A percentile compares a stretch with the other conserved stretches of the same genome.
Evolutionary conservation across 2,113 vertebrate genomes (phyloP).

Genomic region (Columba livia): DNA sequence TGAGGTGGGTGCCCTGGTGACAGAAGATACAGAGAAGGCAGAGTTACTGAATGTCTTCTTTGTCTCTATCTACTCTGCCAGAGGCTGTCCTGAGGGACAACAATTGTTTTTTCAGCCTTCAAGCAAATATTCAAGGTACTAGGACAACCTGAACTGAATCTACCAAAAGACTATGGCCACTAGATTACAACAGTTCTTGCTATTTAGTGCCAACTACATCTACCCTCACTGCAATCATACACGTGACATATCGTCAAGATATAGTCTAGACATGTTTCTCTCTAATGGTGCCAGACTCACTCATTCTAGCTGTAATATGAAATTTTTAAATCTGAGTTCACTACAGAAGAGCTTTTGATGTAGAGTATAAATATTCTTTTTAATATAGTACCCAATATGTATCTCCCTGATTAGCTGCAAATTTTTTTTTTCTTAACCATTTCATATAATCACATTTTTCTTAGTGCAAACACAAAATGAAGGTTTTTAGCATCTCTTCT

Average conservation of each 20-base stretch:
- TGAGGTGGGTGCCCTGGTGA: too few relatives aligned
- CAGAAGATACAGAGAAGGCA: too few relatives aligned
- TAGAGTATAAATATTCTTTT: neutral
- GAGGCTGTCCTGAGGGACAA: neutral
- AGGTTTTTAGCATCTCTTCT: neutral
- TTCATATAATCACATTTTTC: neutral
- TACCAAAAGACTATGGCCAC: neutral
- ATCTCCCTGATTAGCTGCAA: neutral
- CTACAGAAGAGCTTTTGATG: neutral
- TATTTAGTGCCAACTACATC: neutral
- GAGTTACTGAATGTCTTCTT: too few relatives aligned
- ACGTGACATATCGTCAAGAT: rapidly evolving
- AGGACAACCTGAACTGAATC: neutral
- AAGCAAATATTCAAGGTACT: neutral
- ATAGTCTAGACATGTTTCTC: neutral
- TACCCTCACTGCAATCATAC: neutral
- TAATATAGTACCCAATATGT: neutral
- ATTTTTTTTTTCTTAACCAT: neutral
- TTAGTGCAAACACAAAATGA: neutral
- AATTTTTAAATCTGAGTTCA: neutral
- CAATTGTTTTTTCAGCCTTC: neutral
- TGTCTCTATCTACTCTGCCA: too few relatives aligned
- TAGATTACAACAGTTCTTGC: neutral
- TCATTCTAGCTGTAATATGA: neutral
- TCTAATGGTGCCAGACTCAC: neutral